Conservation (phyloP, 2,888 invertebrate species). For the Brassicogethes aeneus region DNA sequence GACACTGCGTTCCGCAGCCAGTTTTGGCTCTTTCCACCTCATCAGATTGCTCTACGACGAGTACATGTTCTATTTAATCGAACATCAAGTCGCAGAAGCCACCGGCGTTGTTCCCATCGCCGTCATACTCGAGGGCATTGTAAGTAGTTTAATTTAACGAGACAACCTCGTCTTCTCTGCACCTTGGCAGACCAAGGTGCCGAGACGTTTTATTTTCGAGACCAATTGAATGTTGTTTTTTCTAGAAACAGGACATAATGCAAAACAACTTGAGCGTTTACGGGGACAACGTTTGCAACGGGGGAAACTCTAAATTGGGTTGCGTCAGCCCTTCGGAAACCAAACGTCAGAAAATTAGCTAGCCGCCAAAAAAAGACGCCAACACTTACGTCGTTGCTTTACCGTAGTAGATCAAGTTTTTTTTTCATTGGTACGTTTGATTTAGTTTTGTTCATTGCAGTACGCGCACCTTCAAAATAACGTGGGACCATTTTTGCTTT, state of each 20-base stretch:
- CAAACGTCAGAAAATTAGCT: slow-evolving; percentile 42
- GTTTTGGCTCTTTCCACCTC: slow-evolving; percentile 98
- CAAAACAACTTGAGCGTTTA: slow-evolving; percentile 36
- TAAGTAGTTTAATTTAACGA: slow-evolving; percentile 33
- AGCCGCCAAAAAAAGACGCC: slow-evolving; percentile 28
- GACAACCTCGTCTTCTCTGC: not conserved
- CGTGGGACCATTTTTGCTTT: slow-evolving; percentile 14
- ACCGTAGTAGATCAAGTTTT: slow-evolving; percentile 1
- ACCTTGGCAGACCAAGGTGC: no score
- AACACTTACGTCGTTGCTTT: slow-evolving; percentile 21
- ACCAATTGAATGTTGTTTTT: slow-evolving; percentile 14
- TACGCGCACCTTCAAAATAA: slow-evolving; percentile 8
- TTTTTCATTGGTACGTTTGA: slow-evolving; percentile 11
- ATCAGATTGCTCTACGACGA: slow-evolving; percentile 96
- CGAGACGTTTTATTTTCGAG: no score
- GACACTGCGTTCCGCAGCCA: slow-evolving; percentile 90
- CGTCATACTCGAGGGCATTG: slow-evolving; percentile 69
- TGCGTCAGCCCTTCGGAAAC: slow-evolving; percentile 37
- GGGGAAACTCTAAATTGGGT: slow-evolving; percentile 27
- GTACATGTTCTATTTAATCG: slow-evolving; percentile 97
- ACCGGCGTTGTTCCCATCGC: slow-evolving; percentile 89
- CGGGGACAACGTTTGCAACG: slow-evolving; percentile 27
- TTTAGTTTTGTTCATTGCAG: slow-evolving; percentile 14
- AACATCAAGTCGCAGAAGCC: slow-evolving; percentile 90
- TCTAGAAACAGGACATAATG: slow-evolving; percentile 38